A percentile compares a stretch with the other conserved stretches of the same genome.
phyloP scores from a whole-genome alignment of 2,797 vertebrate species.

The Halcyon leucocephala region DNA sequence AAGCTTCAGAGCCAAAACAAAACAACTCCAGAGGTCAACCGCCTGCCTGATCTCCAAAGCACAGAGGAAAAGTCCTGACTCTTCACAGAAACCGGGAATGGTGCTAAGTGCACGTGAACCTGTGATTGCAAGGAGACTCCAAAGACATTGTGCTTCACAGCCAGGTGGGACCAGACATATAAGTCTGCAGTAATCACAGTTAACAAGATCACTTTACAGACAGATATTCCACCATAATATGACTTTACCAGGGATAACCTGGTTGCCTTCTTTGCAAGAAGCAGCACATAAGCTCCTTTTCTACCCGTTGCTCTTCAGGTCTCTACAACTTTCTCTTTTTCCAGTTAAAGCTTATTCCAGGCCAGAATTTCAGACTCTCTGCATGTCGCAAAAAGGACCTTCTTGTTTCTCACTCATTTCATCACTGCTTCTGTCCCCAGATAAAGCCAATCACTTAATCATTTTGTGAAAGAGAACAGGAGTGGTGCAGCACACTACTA shows the following conservation, averaged over 20 bases:
- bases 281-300: not conserved
- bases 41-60: not conserved
- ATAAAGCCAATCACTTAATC: not conserved
- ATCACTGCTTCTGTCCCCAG: not conserved
- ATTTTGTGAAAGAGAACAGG: not conserved
- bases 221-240: not conserved
- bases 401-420: not conserved
- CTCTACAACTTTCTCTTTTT: not conserved
- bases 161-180: not conserved
- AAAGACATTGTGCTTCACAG: not conserved
- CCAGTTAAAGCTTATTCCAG: not conserved
- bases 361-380: not conserved
- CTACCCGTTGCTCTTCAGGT: not conserved
- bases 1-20: not conserved
- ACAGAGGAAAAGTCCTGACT: not conserved
- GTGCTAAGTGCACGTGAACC: not conserved
- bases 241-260: not conserved
- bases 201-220: not conserved
- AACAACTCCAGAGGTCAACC: not conserved
- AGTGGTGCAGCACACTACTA: not conserved
- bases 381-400: not conserved
- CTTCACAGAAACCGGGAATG: not conserved
- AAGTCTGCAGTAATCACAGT: not conserved
- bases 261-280: not conserved
- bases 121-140: not conserved